A percentile compares a stretch with the other conserved stretches of the same genome.
Evolutionary conservation across 1,140 invertebrate species (phyloP).

Genomic region (Macrosteles quadrilineatus): DNA sequence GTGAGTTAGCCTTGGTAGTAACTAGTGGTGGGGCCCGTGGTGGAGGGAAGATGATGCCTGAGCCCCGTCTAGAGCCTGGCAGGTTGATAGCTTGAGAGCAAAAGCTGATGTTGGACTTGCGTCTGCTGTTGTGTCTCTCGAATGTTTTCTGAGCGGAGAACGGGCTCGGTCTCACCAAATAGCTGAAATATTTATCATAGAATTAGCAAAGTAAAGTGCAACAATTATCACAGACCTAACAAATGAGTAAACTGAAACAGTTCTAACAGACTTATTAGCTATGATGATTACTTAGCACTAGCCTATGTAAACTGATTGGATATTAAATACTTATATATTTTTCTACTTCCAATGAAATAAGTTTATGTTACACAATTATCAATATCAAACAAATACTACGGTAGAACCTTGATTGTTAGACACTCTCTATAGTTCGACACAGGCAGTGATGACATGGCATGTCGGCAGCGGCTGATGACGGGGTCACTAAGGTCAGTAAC

Average conservation of each 20-base stretch:
- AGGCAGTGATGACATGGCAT: too few species aligned
- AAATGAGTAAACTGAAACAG: neutral
- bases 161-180: slow-evolving; percentile 84
- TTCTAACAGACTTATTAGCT: neutral
- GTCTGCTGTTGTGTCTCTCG: slow-evolving; percentile 83
- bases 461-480: too few species aligned
- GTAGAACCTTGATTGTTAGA: too few species aligned
- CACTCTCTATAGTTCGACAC: too few species aligned
- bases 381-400: too few species aligned
- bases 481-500: too few species aligned
- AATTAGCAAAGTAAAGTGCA: too few species aligned
- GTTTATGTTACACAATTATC: too few species aligned
- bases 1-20: slow-evolving; percentile 83
- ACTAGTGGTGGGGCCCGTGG: slow-evolving; percentile 72
- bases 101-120: slow-evolving; percentile 90
- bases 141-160: slow-evolving; percentile 94
- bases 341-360: too few species aligned
- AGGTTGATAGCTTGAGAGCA: slow-evolving; percentile 69
- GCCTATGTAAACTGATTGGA: too few species aligned
- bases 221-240: slow-evolving; percentile 9
- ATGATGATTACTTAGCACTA: neutral
- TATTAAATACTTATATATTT: too few species aligned
- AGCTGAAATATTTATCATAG: slow-evolving; percentile 66
- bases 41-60: slow-evolving; percentile 54
- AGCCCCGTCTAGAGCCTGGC: slow-evolving; percentile 50